Conservation (phyloP, 2,888 invertebrate genomes). For the Chironomus tentans region DNA sequence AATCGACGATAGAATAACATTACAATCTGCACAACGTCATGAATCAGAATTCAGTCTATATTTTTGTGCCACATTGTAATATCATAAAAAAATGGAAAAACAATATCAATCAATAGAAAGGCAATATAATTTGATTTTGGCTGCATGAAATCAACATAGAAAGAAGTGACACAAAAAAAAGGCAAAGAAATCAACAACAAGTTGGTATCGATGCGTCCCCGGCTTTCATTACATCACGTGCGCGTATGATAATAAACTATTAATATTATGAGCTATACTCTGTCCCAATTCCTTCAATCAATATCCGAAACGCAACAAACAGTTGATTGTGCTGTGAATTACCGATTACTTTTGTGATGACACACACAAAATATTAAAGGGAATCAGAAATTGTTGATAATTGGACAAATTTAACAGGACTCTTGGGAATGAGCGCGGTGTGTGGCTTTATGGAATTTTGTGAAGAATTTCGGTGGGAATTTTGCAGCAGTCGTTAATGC, state of each 20-base stretch:
- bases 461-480: too few species aligned
- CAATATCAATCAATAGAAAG: conserved; percentile 20
- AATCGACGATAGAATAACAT: conserved; percentile 8
- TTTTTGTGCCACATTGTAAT: background rate
- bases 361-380: too few species aligned
- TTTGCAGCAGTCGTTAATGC: too few species aligned
- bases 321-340: too few species aligned
- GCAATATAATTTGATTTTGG: conserved; percentile 8
- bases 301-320: background rate
- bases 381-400: too few species aligned
- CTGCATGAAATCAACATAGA: background rate
- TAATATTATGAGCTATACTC: background rate
- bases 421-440: too few species aligned
- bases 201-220: background rate
- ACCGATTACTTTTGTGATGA: too few species aligned
- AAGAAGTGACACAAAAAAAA: background rate
- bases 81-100: background rate
- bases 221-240: background rate
- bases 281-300: background rate
- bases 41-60: background rate
- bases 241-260: background rate
- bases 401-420: too few species aligned
- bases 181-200: background rate
- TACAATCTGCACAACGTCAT: background rate
- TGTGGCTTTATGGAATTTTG: too few species aligned